These are phyloP conservation scores for Hemicordylus capensis DNA, from an alignment of 2,113 vertebrate genomes.

Conservation along the genomic window DNA sequence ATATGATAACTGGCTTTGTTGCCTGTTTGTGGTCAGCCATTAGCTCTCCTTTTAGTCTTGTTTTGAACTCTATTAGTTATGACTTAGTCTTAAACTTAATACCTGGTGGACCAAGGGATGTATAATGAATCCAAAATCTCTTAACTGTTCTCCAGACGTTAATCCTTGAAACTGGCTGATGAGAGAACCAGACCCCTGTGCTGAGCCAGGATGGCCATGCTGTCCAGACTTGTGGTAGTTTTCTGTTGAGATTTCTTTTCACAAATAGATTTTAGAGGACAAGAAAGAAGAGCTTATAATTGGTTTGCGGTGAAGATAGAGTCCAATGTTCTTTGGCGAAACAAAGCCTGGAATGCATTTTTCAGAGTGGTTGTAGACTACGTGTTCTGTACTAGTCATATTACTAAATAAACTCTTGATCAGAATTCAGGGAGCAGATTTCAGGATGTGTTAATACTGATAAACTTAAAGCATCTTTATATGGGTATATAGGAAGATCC, in stretches of 20 bases:
- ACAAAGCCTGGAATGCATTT: neutral
- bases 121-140: conserved; percentile 44
- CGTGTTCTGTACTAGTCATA: neutral
- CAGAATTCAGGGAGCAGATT: neutral
- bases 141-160: conserved; percentile 47
- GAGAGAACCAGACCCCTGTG: conserved; percentile 38
- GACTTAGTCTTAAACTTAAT: conserved; percentile 48
- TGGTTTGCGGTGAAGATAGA: neutral
- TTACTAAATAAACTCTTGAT: neutral
- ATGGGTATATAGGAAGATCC: too few species aligned
- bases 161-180: conserved; percentile 34
- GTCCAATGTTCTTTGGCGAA: neutral
- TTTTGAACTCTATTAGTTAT: conserved; percentile 40
- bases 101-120: conserved; percentile 41
- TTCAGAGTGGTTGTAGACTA: neutral
- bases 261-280: neutral
- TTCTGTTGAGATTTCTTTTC: conserved; percentile 45
- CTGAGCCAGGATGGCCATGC: conserved; percentile 16
- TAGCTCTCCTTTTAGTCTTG: conserved; percentile 12
- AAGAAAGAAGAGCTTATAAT: conserved; percentile 8
- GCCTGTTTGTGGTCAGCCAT: conserved; percentile 5
- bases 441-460: neutral
- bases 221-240: conserved; percentile 47
- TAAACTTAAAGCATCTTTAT: neutral
- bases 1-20: neutral